Evolutionary conservation across 2,797 vertebrate genomes (phyloP).

Genomic region (Tadarida brasiliensis): DNA sequence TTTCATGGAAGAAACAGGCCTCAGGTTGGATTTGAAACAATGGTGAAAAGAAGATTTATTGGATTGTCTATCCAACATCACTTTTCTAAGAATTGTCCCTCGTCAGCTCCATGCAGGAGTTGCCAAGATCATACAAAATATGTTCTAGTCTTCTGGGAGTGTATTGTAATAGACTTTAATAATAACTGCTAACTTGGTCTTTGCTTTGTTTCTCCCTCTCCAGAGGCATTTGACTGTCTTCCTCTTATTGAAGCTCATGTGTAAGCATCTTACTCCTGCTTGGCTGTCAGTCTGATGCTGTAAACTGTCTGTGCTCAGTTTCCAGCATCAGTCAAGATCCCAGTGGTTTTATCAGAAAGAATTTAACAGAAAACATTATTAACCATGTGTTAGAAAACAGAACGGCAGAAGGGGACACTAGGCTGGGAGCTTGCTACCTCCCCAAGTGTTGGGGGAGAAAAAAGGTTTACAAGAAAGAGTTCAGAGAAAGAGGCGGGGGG

Average conservation of each 20-base stretch:
- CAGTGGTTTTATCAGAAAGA: conserved; percentile 27
- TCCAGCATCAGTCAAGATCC: not conserved
- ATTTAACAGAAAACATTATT: not conserved
- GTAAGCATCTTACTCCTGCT: conserved; percentile 25
- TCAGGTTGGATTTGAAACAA: not conserved
- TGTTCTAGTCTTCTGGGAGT: conserved; percentile 36
- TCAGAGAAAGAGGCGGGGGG: not conserved
- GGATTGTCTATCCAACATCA: not conserved
- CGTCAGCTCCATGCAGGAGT: not conserved
- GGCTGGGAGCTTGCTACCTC: not conserved
- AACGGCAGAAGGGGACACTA: not conserved
- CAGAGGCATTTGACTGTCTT: conserved; percentile 43
- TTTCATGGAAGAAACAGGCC: not conserved
- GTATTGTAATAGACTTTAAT: not conserved
- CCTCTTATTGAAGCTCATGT: conserved; percentile 58
- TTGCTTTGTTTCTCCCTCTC: conserved; percentile 29
- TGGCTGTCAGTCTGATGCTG: not conserved
- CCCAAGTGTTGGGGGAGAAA: not conserved
- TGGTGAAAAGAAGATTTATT: not conserved
- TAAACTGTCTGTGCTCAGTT: conserved; percentile 43
- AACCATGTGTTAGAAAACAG: not conserved
- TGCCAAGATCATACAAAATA: conserved; percentile 50
- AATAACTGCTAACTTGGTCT: conserved; percentile 56
- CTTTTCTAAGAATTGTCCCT: conserved; percentile 38
- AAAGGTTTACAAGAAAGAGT: not conserved